Evolutionary conservation across 2,888 invertebrate species (phyloP).

Genomic region (Melanchra persicariae): DNA sequence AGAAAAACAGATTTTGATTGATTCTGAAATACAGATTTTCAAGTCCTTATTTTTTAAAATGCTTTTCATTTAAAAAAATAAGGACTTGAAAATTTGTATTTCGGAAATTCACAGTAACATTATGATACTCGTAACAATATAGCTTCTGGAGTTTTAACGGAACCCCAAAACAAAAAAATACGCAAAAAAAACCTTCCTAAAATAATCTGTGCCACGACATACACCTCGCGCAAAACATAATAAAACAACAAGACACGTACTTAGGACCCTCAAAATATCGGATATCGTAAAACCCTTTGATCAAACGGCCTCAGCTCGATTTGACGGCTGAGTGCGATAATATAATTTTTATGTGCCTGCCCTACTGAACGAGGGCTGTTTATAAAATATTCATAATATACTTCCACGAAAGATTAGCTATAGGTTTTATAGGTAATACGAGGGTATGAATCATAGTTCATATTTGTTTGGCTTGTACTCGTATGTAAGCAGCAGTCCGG

Average conservation of each 20-base stretch:
- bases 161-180: too few species aligned
- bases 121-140: too few species aligned
- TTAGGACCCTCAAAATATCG: slow-evolving; percentile 2
- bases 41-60: too few species aligned
- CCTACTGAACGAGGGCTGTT: slow-evolving; percentile 15
- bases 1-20: too few species aligned
- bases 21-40: too few species aligned
- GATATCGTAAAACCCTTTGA: slow-evolving; percentile 38
- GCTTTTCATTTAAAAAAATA: too few species aligned
- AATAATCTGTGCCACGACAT: background rate
- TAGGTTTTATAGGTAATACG: slow-evolving; percentile 9
- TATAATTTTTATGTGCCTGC: slow-evolving; percentile 38
- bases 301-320: slow-evolving; percentile 14
- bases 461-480: background rate
- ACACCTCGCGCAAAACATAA: background rate
- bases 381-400: slow-evolving; percentile 43
- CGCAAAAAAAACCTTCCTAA: too few species aligned
- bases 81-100: too few species aligned
- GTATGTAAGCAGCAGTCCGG: too few species aligned
- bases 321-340: slow-evolving; percentile 25
- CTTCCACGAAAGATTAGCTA: slow-evolving; percentile 8
- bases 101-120: too few species aligned
- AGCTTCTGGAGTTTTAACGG: too few species aligned
- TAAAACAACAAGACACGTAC: slow-evolving; percentile 12
- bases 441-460: background rate